Conservation (phyloP, 2,797 vertebrate species). For the Champsocephalus gunnari region DNA sequence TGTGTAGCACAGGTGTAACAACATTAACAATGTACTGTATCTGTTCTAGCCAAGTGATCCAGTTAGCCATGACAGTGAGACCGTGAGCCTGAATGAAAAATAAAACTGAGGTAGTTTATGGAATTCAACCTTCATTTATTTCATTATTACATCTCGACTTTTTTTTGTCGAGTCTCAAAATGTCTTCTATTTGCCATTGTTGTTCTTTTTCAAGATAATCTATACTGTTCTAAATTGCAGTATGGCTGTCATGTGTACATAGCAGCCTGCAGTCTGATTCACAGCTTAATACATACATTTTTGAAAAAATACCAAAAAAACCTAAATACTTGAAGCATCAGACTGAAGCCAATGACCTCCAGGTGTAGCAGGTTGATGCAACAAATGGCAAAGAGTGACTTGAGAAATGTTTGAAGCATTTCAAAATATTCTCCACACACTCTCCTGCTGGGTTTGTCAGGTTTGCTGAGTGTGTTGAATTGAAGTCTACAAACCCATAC, state of each 20-base stretch:
- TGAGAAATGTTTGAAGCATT: neutral
- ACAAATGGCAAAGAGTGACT: constrained; percentile 15
- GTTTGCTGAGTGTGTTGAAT: neutral
- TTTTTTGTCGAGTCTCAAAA: neutral
- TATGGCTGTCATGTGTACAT: neutral
- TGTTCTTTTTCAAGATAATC: neutral
- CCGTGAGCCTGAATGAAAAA: no score
- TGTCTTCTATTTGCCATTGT: neutral
- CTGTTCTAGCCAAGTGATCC: neutral
- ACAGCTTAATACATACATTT: neutral
- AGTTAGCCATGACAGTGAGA: neutral
- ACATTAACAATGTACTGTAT: neutral
- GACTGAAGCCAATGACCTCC: neutral
- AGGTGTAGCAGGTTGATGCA: constrained; percentile 22
- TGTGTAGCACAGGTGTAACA: no score
- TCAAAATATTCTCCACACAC: neutral
- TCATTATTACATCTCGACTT: no score
- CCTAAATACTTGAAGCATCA: neutral
- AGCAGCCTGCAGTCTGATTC: neutral
- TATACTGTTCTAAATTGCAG: neutral
- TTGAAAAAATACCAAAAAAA: neutral
- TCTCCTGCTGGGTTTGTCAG: neutral
- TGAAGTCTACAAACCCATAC: neutral
- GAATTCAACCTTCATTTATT: no score
- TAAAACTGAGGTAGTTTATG: no score